These are phyloP conservation scores for Perognathus longimembris DNA, from an alignment of 2,113 vertebrate species.

Conservation along the genomic window DNA sequence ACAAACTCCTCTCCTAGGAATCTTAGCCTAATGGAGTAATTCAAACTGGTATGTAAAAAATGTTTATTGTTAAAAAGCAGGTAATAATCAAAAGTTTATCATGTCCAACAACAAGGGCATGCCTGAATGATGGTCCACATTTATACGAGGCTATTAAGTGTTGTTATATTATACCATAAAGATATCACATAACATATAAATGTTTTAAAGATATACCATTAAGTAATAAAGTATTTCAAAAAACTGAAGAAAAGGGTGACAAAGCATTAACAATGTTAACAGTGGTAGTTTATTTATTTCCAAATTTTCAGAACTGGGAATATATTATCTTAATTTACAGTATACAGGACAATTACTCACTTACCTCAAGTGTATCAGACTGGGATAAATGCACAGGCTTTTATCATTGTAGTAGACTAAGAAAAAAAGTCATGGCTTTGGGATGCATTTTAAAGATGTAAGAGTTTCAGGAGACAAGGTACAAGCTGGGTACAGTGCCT, in stretches of 20 bases:
- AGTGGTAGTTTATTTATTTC: not conserved
- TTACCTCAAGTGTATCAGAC: not conserved
- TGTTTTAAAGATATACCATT: not conserved
- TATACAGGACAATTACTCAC: not conserved
- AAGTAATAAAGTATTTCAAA: constrained; percentile 6
- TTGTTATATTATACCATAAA: constrained; percentile 17
- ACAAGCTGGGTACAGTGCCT: too few species aligned
- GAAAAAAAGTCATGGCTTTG: not conserved
- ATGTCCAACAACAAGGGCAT: not conserved
- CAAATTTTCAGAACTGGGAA: not conserved
- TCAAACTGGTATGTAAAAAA: not conserved
- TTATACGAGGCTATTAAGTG: not conserved
- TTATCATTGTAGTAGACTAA: not conserved
- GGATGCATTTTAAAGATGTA: not conserved
- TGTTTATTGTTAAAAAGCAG: not conserved
- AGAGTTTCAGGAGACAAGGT: not conserved
- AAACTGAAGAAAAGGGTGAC: constrained; percentile 4
- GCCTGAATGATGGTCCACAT: not conserved
- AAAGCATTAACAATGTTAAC: not conserved
- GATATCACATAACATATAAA: not conserved
- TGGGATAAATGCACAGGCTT: not conserved
- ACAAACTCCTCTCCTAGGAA: not conserved
- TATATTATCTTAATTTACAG: not conserved
- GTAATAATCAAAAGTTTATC: constrained; percentile 11
- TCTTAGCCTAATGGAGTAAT: not conserved